phyloP scores from a whole-genome alignment of 53 echinoderm and acorn worm species.

The Paracentrotus lividus region DNA sequence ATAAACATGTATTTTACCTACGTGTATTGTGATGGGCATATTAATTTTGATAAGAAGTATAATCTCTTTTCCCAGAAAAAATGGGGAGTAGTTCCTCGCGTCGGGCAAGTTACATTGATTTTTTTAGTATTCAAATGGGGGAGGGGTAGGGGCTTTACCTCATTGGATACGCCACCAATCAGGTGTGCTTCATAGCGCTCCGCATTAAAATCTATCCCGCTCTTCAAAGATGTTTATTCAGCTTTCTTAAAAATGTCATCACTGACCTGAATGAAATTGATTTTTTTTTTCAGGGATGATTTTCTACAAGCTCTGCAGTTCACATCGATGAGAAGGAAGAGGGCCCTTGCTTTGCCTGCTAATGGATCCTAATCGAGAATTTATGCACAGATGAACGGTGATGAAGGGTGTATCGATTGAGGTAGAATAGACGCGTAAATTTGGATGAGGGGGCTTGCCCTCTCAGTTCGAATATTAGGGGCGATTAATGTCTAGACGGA shows the following conservation, averaged over 20 bases:
- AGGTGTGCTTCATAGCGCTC: neutral
- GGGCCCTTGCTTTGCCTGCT: neutral
- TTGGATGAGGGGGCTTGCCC: too few relatives aligned
- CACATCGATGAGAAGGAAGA: neutral
- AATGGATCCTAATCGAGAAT: conserved; percentile 23
- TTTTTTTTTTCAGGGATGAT: conserved; percentile 16
- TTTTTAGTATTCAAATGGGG: neutral
- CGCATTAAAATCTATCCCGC: neutral
- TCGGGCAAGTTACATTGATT: too few relatives aligned
- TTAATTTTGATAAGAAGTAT: too few relatives aligned
- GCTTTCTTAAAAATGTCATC: conserved; percentile 37
- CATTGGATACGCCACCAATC: neutral
- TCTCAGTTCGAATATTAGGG: too few relatives aligned
- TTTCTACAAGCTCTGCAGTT: neutral
- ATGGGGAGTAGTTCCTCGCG: too few relatives aligned
- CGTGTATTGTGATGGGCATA: too few relatives aligned
- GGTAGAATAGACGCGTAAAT: neutral
- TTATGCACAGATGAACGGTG: conserved; percentile 28
- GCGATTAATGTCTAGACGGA: too few relatives aligned
- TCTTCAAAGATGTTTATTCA: conserved; percentile 7
- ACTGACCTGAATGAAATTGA: conserved; percentile 11
- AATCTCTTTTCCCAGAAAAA: too few relatives aligned
- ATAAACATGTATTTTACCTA: too few relatives aligned
- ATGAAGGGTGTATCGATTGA: conserved; percentile 12
- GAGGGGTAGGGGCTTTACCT: neutral